Evolutionary conservation across 2,113 vertebrate species (phyloP).

Genomic region (Ovibos moschatus): DNA sequence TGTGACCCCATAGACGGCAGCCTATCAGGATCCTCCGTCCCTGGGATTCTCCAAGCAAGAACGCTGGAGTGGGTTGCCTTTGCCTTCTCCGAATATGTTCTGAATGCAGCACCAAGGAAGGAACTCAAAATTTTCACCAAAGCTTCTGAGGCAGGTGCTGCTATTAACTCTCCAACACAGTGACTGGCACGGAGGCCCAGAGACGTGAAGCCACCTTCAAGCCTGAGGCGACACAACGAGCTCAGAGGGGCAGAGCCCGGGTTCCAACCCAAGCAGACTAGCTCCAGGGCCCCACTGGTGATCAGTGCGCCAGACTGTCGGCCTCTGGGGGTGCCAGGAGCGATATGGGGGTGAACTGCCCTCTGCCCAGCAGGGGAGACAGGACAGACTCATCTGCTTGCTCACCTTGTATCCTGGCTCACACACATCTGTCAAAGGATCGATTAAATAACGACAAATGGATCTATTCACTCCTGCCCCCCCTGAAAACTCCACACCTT

Average conservation of each 20-base stretch:
- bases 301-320: accelerated
- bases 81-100: not conserved
- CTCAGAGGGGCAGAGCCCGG: not conserved
- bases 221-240: not conserved
- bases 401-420: not conserved
- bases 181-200: not conserved
- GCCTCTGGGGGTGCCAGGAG: not conserved
- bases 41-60: not conserved
- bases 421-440: not conserved
- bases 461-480: not conserved
- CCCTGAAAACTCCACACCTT: not conserved
- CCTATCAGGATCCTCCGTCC: not conserved
- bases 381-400: not conserved
- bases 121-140: not conserved
- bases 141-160: not conserved
- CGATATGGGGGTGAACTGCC: not conserved
- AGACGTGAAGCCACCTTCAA: not conserved
- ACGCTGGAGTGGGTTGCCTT: not conserved
- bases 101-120: not conserved
- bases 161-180: not conserved
- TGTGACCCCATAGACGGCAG: not conserved
- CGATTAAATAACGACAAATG: not conserved
- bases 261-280: not conserved
- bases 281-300: not conserved
- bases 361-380: not conserved